Evolutionary conservation across 1,140 invertebrate species (phyloP).

Genomic region (Bombus waltoni): DNA sequence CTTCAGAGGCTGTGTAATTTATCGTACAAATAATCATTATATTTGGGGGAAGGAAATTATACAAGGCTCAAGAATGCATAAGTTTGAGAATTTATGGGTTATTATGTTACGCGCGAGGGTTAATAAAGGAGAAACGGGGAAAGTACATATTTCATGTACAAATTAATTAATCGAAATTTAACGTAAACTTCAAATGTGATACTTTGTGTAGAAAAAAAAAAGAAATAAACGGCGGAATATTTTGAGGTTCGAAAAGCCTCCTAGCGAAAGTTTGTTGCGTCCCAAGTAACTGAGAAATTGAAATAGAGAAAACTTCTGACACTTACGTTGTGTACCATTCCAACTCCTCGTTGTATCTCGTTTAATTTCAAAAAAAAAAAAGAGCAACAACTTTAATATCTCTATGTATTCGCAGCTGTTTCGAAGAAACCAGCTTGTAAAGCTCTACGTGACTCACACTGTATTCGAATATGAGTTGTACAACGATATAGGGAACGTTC

Average conservation of each 20-base stretch:
- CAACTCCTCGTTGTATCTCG: no score
- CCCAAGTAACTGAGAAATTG: no score
- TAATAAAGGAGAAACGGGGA: neutral
- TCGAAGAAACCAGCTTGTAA: neutral
- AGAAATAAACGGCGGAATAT: no score
- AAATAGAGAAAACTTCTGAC: no score
- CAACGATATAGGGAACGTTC: neutral
- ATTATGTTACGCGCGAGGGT: neutral
- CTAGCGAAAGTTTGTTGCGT: no score
- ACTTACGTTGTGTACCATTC: no score
- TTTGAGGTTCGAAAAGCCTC: no score
- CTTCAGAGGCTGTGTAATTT: no score
- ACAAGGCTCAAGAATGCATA: neutral
- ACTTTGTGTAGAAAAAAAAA: no score
- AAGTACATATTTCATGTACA: neutral
- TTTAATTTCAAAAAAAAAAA: no score
- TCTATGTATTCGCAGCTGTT: neutral
- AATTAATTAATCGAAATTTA: neutral
- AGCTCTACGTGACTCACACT: neutral
- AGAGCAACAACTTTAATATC: no score
- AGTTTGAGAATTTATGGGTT: neutral
- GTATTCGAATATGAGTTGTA: neutral
- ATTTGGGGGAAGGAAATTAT: neutral
- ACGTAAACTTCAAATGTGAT: neutral
- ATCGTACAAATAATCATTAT: neutral